These are phyloP conservation scores for Mus pahari DNA, from an alignment of 2,113 vertebrate species.

Conservation along the genomic window DNA sequence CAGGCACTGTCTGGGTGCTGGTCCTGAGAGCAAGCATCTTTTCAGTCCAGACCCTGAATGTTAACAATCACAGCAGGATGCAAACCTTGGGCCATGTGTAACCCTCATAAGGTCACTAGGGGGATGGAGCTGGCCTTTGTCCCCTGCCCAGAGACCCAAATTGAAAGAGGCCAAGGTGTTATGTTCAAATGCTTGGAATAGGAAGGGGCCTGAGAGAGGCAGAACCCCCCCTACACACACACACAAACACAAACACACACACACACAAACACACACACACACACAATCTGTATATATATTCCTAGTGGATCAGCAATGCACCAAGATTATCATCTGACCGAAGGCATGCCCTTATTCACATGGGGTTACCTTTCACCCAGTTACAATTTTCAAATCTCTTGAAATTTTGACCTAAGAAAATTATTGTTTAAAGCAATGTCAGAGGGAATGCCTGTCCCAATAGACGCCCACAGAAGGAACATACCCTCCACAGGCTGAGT, in stretches of 20 bases:
- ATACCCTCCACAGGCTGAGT: rapidly evolving
- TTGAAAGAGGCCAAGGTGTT: background rate
- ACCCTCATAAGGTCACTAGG: background rate
- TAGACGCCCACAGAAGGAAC: rapidly evolving
- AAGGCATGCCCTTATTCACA: rapidly evolving
- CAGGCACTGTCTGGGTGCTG: background rate
- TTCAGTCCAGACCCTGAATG: background rate
- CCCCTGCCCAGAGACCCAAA: no score
- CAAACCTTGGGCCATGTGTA: rapidly evolving
- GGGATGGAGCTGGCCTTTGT: rapidly evolving
- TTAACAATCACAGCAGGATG: no score
- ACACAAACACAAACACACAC: background rate
- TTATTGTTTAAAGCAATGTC: background rate
- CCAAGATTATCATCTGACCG: rapidly evolving
- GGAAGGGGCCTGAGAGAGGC: background rate
- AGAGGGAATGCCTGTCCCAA: background rate
- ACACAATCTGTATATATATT: background rate
- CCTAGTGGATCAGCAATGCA: rapidly evolving
- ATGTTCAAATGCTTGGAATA: rapidly evolving
- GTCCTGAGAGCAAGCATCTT: no score
- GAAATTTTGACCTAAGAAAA: background rate
- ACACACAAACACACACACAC: background rate
- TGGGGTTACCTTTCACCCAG: rapidly evolving
- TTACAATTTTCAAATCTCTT: background rate
- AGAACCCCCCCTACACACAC: background rate